These are phyloP conservation scores for Thinocorus orbignyianus DNA, from an alignment of 2,113 vertebrate species.

Conservation along the genomic window DNA sequence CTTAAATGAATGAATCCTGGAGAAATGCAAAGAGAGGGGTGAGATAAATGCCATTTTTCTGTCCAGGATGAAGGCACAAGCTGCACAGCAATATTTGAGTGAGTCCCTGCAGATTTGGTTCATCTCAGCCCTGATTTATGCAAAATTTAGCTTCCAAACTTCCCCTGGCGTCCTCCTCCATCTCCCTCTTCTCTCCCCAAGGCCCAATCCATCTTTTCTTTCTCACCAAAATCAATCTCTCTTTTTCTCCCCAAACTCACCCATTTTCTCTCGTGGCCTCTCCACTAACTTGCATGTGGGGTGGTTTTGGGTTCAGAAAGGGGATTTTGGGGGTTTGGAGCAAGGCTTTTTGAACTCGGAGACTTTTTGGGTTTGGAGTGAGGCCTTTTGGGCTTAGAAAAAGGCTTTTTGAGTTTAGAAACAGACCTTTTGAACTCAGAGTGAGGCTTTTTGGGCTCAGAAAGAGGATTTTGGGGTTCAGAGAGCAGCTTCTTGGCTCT, in stretches of 20 bases:
- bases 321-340: background rate
- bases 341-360: background rate
- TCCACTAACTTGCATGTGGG: background rate
- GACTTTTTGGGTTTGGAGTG: too few relatives aligned
- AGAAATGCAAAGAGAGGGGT: constrained; percentile 17
- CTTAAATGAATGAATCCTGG: constrained; percentile 60
- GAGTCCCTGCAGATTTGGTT: constrained; percentile 12
- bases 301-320: background rate
- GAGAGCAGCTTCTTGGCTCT: background rate
- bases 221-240: too few relatives aligned
- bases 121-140: constrained; percentile 26
- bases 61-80: constrained; percentile 24
- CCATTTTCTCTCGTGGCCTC: too few relatives aligned
- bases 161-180: background rate
- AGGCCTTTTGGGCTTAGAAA: background rate
- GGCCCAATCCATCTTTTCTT: background rate
- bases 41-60: constrained; percentile 5
- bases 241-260: background rate
- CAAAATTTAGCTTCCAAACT: constrained; percentile 8
- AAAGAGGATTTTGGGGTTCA: background rate
- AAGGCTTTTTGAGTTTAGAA: background rate
- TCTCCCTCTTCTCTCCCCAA: fast-evolving
- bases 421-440: background rate
- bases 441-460: background rate
- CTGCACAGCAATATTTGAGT: background rate